These are phyloP conservation scores for Formicarius rufipectus DNA, from an alignment of 2,113 vertebrate genomes.

Conservation along the genomic window DNA sequence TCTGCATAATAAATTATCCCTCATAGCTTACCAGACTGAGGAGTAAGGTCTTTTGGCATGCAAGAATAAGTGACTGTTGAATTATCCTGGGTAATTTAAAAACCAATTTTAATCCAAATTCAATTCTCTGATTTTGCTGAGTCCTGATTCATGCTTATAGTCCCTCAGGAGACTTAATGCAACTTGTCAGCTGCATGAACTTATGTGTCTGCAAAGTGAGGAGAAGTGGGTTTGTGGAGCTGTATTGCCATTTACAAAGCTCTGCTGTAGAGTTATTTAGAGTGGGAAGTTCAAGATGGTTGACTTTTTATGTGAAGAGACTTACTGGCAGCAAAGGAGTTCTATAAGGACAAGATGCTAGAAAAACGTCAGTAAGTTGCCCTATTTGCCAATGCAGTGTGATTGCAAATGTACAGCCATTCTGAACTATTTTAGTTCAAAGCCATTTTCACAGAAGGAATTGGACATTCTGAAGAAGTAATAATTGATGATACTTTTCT, in stretches of 20 bases:
- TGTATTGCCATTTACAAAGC: neutral
- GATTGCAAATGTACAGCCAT: neutral
- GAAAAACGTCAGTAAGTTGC: neutral
- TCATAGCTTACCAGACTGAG: neutral
- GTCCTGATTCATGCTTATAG: neutral
- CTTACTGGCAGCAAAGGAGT: neutral
- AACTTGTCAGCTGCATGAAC: neutral
- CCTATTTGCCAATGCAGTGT: neutral
- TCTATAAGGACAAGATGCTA: neutral
- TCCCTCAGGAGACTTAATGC: neutral
- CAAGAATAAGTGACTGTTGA: neutral
- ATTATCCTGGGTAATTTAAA: slow-evolving; percentile 5
- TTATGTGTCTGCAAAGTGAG: neutral
- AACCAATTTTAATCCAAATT: neutral
- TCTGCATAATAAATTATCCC: neutral
- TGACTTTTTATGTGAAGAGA: neutral
- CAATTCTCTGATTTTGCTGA: neutral
- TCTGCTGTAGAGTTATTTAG: neutral
- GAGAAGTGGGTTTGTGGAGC: neutral
- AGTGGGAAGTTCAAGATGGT: neutral
- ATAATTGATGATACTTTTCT: neutral
- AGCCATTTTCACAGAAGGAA: neutral
- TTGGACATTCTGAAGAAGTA: neutral
- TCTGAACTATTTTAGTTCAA: neutral
- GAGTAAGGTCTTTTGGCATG: neutral